phyloP scores from a whole-genome alignment of 2,797 vertebrate genomes.

The Hirundo rustica region DNA sequence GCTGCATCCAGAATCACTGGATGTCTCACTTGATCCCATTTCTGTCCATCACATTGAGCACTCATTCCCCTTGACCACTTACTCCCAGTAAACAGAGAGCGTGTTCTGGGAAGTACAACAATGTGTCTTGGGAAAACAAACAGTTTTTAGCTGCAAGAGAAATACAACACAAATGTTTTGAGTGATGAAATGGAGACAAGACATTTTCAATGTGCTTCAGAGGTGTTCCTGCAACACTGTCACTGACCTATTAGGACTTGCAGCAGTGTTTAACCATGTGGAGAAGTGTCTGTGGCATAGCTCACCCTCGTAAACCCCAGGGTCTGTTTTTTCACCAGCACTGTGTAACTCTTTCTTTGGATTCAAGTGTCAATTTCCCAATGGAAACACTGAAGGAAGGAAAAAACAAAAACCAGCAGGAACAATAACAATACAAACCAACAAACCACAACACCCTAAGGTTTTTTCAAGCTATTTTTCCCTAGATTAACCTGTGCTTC shows the following conservation, averaged over 20 bases:
- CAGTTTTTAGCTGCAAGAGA: not conserved
- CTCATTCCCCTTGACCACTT: not conserved
- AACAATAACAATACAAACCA: not conserved
- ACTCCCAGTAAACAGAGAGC: slow-evolving; percentile 28
- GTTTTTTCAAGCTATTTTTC: not conserved
- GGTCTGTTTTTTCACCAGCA: not conserved
- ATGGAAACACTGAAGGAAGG: not conserved
- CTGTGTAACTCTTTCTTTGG: not conserved
- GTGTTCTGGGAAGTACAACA: slow-evolving; percentile 8
- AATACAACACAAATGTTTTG: not conserved
- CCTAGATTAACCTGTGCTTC: not conserved
- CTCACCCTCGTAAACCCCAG: not conserved
- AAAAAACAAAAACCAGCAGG: not conserved
- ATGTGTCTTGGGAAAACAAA: slow-evolving; percentile 32
- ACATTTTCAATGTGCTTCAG: not conserved
- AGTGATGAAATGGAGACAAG: not conserved
- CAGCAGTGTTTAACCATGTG: not conserved
- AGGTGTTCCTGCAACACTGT: not conserved
- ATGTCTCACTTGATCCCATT: slow-evolving; percentile 27
- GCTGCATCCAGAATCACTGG: slow-evolving; percentile 22
- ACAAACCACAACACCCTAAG: not conserved
- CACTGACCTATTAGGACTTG: not conserved
- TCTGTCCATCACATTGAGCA: slow-evolving; percentile 26
- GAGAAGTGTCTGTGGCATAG: not conserved
- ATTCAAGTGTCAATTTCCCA: not conserved